phyloP scores from a whole-genome alignment of 2,888 invertebrate genomes.

The Heliothis peltigera region DNA sequence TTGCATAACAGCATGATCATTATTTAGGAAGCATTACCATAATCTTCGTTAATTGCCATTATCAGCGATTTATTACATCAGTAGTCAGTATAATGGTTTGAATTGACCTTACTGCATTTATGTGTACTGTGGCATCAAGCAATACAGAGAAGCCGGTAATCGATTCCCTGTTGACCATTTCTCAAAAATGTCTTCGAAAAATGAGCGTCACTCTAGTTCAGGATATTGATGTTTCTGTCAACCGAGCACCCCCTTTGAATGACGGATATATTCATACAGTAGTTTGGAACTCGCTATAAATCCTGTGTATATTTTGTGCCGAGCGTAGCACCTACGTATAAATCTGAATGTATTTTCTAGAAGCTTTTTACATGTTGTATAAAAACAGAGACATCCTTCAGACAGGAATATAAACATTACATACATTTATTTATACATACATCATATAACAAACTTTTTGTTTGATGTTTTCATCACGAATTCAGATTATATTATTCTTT shows the following conservation, averaged over 20 bases:
- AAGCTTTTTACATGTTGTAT: slow-evolving; percentile 8
- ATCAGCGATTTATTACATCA: not conserved
- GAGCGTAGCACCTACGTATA: slow-evolving; percentile 24
- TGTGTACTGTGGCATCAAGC: not conserved
- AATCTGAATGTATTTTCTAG: slow-evolving; percentile 29
- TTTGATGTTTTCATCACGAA: slow-evolving; percentile 7
- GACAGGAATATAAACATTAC: slow-evolving; percentile 6
- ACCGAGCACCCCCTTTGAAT: slow-evolving; percentile 50
- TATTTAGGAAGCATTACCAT: not conserved
- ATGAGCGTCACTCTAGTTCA: slow-evolving; percentile 67
- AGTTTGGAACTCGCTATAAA: slow-evolving; percentile 51
- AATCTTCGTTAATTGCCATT: not conserved
- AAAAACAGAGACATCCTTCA: not conserved
- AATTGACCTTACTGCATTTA: not conserved
- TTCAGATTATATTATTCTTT: slow-evolving; percentile 2
- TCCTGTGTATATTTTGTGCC: slow-evolving; percentile 27
- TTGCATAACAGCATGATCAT: no score
- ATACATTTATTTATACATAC: not conserved
- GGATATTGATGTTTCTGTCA: slow-evolving; percentile 74
- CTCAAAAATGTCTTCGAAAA: slow-evolving; percentile 66
- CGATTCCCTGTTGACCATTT: slow-evolving; percentile 66
- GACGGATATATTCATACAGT: slow-evolving; percentile 59
- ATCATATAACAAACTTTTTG: slow-evolving; percentile 1
- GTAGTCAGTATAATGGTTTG: not conserved
- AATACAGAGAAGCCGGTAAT: slow-evolving; percentile 59